Base-by-base conservation (phyloP, 1,140 invertebrate genomes). In the Drosophila jambulina region DNA sequence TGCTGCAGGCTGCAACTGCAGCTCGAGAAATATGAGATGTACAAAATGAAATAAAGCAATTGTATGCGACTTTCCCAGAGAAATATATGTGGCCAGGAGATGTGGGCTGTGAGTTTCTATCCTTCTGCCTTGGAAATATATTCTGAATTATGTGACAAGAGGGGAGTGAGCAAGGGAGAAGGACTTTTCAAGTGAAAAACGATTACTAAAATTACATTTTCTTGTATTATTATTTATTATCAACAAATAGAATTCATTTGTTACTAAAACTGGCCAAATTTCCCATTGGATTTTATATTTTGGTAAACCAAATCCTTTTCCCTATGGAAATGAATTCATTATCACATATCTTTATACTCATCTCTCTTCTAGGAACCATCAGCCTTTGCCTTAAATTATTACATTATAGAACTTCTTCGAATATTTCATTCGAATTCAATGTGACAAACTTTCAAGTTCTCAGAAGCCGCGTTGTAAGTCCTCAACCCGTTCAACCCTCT, bases 1-100 rank as follows among this genome's bases (percentile, higher is more conserved):
- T 63, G 71, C 57, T 56, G 70, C 48, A 36, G n/a, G 29, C 29
- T 42, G 48, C 65, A 71, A 61, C 29, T 59, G 46, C 29, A 70
- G 25, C 69, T 48, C 32, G 19, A 69, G 68, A 69, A 71, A 57
- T 71, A 71, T 69, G 64, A 58, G 63, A 76, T 76, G 61, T 49
- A 76, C 71, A 74, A 74, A 54, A 62, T 72, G 71, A 75, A 78
- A 78, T 78, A 78, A 77, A 77, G 75, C 74, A 62, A 78, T 78
- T 69, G 63, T 67, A 25, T 65, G 29, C 32, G 27, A 45, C 61
- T 69, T 38, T n/a, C 9, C 34, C 13, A 21, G 40, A 23, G 23
- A 65, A 60, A 65, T 34, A 65, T 61, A 62, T 62, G 29, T 29
- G 12, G 32, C 6, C 6, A 21, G 23, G n/a, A 17, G 9, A 25